Base-by-base conservation (phyloP, 2,113 vertebrate species). In the Erinaceus europaeus region DNA sequence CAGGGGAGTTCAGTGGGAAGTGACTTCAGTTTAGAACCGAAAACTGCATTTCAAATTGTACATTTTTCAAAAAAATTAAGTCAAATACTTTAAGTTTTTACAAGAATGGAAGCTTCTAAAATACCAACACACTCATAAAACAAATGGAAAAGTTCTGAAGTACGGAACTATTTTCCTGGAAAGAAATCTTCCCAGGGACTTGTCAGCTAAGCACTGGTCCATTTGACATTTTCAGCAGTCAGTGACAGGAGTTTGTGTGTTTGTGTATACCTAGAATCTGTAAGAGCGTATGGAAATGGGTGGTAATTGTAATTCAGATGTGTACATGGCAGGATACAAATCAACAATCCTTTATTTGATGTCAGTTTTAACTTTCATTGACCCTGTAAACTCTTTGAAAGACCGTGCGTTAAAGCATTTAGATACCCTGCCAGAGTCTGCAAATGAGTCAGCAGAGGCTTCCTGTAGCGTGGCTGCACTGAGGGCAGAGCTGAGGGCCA, bases 211-310 rank as follows among this genome's bases (percentile, higher is more conserved):
- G n/a, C 20, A 48, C 34, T 59, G 68, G 36, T 25, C 12, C 17
- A 9, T 61, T 88, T 71, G 38, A 92, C 80, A n/a, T 81, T 72
- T 82, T 48, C 50, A 61, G 72, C 80, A 46, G 50, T 85, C n/a
- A 32, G 29, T 81, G 59, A 72, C 67, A 57, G 81, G 85, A 52
- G 50, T 52, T 52, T 52, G 7, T 8, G 14, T 8, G 50, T 52
- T 52, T 52, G 7, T 52, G 14, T 52, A 55, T n/a, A n/a, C n/a
- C n/a, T n/a, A n/a, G n/a, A n/a, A n/a, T n/a, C n/a, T n/a, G n/a
- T n/a, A n/a, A n/a, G n/a, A n/a, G n/a, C n/a, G n/a, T n/a, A n/a
- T n/a, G n/a, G n/a, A n/a, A n/a, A n/a, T n/a, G n/a, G n/a, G 9
- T 80, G 17, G n/a, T 65, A 65, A 20, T 65, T 84, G 6, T 64